Conservation (phyloP, 2,797 vertebrate species). For the Trematomus bernacchii region DNA sequence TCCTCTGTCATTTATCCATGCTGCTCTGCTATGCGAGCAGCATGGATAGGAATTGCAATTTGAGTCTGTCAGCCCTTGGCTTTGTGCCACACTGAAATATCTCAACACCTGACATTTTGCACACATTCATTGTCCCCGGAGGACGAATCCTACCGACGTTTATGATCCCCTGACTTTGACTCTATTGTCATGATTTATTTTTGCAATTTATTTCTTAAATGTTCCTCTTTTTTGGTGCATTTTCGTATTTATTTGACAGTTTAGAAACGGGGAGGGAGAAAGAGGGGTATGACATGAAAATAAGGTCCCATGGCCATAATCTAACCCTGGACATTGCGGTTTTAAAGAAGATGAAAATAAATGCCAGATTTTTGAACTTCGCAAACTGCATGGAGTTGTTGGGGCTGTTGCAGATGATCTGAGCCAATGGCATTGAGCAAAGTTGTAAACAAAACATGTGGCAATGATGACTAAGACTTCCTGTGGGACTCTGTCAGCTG, state of each 20-base stretch:
- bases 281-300: too few relatives aligned
- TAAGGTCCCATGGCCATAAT: too few relatives aligned
- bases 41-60: not conserved
- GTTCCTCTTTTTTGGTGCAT: too few relatives aligned
- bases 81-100: slow-evolving; percentile 15
- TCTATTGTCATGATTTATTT: not conserved
- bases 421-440: slow-evolving; percentile 6
- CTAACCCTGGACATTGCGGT: not conserved
- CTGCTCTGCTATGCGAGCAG: not conserved
- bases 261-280: too few relatives aligned
- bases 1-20: not conserved
- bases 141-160: not conserved
- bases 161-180: not conserved
- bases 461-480: slow-evolving; percentile 62
- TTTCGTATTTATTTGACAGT: too few relatives aligned
- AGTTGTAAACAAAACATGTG: slow-evolving; percentile 52
- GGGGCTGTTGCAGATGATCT: slow-evolving; percentile 11
- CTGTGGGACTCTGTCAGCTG: slow-evolving; percentile 51
- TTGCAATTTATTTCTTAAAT: not conserved
- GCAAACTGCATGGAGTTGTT: not conserved
- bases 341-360: not conserved
- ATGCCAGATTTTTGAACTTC: not conserved
- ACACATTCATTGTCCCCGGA: not conserved
- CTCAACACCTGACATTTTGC: not conserved
- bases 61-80: slow-evolving; percentile 1